These are phyloP conservation scores for Pterostichus niger DNA, from an alignment of 2,888 invertebrate species.

Conservation along the genomic window DNA sequence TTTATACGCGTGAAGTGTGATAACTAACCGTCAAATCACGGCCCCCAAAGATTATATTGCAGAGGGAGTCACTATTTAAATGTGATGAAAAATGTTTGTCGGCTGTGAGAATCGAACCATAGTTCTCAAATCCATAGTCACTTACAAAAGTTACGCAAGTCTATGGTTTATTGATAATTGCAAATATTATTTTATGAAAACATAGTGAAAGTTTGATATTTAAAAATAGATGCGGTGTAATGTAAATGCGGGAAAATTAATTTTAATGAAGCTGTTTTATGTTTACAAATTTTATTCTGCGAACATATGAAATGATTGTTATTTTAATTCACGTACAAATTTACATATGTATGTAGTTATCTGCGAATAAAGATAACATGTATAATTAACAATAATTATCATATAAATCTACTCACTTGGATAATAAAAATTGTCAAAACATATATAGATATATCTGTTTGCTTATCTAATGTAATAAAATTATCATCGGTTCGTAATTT, in stretches of 20 bases:
- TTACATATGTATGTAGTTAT: not conserved
- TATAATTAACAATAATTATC: constrained; percentile 18
- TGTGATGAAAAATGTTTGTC: too few relatives aligned
- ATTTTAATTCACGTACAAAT: constrained; percentile 13
- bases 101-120: too few relatives aligned
- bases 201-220: constrained; percentile 19
- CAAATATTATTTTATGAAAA: not conserved
- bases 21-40: too few relatives aligned
- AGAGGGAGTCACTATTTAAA: too few relatives aligned
- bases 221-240: not conserved
- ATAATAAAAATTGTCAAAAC: not conserved
- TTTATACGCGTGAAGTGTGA: too few relatives aligned
- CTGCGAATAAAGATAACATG: constrained; percentile 24
- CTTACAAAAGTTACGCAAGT: too few relatives aligned
- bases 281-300: constrained; percentile 17
- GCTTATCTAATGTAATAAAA: constrained; percentile 5
- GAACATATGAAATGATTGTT: constrained; percentile 20
- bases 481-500: not conserved
- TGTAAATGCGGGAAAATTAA: not conserved
- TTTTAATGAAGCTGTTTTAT: constrained; percentile 1
- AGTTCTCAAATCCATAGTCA: too few relatives aligned
- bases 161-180: too few relatives aligned
- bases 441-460: not conserved
- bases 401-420: not conserved
- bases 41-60: too few relatives aligned